Conservation (phyloP, 2,113 vertebrate genomes). For the Cephalopterus ornatus region DNA sequence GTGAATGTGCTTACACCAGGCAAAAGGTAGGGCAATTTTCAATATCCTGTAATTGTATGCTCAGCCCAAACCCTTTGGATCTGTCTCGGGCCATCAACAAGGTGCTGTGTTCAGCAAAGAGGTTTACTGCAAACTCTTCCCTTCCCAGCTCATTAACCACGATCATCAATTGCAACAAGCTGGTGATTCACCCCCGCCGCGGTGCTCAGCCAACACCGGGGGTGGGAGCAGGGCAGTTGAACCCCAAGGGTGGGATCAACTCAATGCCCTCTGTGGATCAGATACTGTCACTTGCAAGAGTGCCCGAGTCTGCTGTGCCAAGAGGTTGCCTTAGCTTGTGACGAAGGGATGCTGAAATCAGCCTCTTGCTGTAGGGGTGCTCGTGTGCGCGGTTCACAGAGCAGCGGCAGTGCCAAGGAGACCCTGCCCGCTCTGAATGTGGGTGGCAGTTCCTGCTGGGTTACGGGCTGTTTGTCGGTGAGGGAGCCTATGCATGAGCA, state of each 20-base stretch:
- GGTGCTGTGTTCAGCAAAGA: background rate
- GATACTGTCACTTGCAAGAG: background rate
- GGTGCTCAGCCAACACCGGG: background rate
- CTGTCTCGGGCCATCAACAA: background rate
- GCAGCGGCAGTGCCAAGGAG: background rate
- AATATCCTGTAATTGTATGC: background rate
- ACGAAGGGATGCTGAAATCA: background rate
- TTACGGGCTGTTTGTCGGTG: background rate
- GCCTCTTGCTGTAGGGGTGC: background rate
- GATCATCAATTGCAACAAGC: background rate
- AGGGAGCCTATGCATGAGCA: background rate
- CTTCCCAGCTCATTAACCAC: background rate
- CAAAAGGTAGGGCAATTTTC: background rate
- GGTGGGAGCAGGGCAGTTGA: background rate
- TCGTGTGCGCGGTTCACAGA: background rate
- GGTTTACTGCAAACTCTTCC: background rate
- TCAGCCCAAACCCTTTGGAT: background rate
- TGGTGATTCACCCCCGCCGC: background rate
- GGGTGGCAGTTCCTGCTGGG: background rate
- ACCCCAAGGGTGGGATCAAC: accelerated
- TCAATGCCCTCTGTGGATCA: background rate
- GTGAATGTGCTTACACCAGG: background rate
- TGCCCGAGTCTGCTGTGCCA: background rate
- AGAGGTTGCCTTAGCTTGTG: background rate
- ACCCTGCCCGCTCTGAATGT: background rate